These are phyloP conservation scores for Urophycis tenuis DNA, from an alignment of 2,797 vertebrate species.

Conservation along the genomic window DNA sequence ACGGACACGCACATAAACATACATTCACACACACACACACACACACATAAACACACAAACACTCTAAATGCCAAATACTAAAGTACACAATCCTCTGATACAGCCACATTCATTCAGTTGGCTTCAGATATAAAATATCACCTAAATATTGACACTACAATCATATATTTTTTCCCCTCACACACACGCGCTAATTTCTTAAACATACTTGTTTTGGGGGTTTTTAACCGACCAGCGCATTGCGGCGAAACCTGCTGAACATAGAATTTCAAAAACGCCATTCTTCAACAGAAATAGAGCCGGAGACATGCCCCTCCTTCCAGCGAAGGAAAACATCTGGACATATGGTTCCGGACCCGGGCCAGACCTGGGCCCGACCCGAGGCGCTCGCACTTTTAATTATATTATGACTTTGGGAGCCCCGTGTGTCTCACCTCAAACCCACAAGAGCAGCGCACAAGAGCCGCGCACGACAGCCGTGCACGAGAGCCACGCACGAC, in stretches of 20 bases:
- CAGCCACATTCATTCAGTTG: not conserved
- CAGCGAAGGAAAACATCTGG: not conserved
- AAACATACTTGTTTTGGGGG: not conserved
- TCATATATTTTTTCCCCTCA: not conserved
- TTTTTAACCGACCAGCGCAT: not conserved
- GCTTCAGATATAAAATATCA: not conserved
- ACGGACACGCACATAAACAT: not conserved
- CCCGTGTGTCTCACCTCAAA: slow-evolving; percentile 11
- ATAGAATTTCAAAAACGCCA: not conserved
- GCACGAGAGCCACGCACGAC: not conserved
- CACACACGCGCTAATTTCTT: not conserved
- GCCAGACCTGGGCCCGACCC: not conserved
- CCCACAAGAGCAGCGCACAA: not conserved
- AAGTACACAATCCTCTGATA: not conserved
- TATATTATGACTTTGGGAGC: slow-evolving; percentile 13
- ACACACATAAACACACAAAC: slow-evolving; percentile 21
- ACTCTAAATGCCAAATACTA: not conserved
- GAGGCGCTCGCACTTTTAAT: not conserved
- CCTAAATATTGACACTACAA: not conserved
- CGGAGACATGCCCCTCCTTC: not conserved
- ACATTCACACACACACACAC: slow-evolving; percentile 6
- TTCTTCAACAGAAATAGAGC: slow-evolving; percentile 9
- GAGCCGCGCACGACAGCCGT: not conserved
- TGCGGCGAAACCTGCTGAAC: slow-evolving; percentile 1
- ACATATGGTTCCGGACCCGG: not conserved